phyloP scores from a whole-genome alignment of 1,140 invertebrate genomes.

The Leguminivora glycinivorella region DNA sequence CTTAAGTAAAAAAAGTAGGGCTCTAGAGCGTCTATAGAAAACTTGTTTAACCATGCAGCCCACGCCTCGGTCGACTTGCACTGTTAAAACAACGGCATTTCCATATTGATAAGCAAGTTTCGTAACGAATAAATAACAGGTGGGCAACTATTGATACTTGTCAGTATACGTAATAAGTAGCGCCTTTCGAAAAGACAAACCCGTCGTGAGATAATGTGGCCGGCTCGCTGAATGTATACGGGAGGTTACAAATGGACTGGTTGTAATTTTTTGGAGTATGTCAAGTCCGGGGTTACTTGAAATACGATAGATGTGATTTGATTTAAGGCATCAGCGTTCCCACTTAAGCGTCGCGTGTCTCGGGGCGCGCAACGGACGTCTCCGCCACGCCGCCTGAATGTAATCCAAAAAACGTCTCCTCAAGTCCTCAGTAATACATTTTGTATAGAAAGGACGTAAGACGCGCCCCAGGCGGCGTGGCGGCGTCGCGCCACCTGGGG shows the following conservation, averaged over 20 bases:
- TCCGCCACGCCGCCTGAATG: too few species aligned
- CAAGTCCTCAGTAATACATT: too few species aligned
- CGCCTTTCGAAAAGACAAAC: constrained; percentile 60
- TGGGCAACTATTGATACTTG: constrained; percentile 39
- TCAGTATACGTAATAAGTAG: constrained; percentile 45
- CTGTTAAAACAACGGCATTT: constrained; percentile 25
- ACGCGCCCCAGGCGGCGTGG: too few species aligned
- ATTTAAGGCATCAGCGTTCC: too few species aligned
- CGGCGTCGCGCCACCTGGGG: too few species aligned
- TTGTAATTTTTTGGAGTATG: neutral
- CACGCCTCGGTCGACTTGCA: constrained; percentile 6
- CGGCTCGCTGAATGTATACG: constrained; percentile 53
- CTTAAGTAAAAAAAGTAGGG: constrained; percentile 11
- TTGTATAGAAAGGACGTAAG: too few species aligned
- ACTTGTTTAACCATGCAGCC: constrained; percentile 20
- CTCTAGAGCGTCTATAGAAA: constrained; percentile 1
- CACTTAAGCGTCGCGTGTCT: too few species aligned
- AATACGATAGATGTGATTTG: neutral
- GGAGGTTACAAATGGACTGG: constrained; percentile 30
- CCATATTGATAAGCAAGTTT: constrained; percentile 24
- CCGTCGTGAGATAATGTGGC: constrained; percentile 50
- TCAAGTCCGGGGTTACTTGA: neutral
- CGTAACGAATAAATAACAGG: constrained; percentile 25
- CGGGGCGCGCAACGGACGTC: too few species aligned
- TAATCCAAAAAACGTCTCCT: too few species aligned